Evolutionary conservation across 1,140 invertebrate genomes (phyloP), one percentile per base, ranked within the genome.

Genomic region (Elymnias hypermnestra): DNA sequence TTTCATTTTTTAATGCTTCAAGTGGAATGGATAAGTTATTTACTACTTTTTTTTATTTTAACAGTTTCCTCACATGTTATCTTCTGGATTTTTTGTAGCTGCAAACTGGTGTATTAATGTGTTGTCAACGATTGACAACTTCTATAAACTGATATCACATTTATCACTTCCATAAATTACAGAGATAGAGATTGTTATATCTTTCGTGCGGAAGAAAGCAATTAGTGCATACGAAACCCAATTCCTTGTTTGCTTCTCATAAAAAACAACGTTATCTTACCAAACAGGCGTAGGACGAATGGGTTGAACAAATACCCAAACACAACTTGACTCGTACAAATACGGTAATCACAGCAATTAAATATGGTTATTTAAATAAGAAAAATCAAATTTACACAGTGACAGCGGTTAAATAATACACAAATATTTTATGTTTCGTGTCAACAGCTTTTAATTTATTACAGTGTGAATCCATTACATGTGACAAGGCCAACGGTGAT

Each of bases 361-460:
- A 78, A 82, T 65, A 72, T 53, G 62, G 57, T 71, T 76, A 75
- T 76, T 71, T 76, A 68, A 79, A 78, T 70, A 72, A 71, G 41
- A 63, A 57, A 68, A 55, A 64, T 57, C 53, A 71, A 76, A 74
- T 79, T 72, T 77, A 62, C 60, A 61, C 63, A 68, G 63, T 72
- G 73, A 79, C 72, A 76, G 52, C 57, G 39, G 29, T 66, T 61
- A 58, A 70, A 72, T 77, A 73, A 77, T 72, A 67, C 56, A 63
- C 65, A 79, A 79, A 79, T 73, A 77, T 73, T 72, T 64, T 72
- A 60, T 70, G 67, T 61, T 58, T 59, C 54, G 54, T 73, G 76
- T 76, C 67, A 75, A 76, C 74, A 78, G 57, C 55, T 63, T 53
- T 41, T 72, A 77, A 77, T 77, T 77, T 76, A 81, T 77, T 64